Evolutionary conservation across 2,797 vertebrate genomes (phyloP), one percentile per base, ranked within the genome.

Genomic region (Sebastes kiyomatsui): DNA sequence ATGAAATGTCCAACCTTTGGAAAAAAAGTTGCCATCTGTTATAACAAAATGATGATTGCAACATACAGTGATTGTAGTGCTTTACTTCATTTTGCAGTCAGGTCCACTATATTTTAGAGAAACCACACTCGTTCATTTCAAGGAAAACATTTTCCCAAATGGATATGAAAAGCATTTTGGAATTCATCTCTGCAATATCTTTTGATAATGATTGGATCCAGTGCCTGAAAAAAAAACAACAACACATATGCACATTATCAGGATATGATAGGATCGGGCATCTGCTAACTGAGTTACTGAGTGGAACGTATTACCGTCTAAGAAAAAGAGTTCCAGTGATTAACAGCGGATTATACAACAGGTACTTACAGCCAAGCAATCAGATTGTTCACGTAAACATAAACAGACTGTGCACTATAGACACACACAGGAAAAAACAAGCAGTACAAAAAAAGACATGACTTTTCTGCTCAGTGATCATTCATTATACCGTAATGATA

Each of bases 291-390:
- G 49, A 65, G 78, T 75, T 67, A 81, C 69, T 67, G 67, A 80
- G 73, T 82, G 79, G 86, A 87, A 88, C 75, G 30, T 77, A 77
- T 85, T 83, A 70, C 55, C 5, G 1, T 70, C 55, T 58, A 30
- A 77, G 60, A 75, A 74, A 77, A 85, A 60, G 52, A 71, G 52
- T 77, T 88, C 49, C 79, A 74, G 66, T 79, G 66, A 84, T 79
- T 79, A 87, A 81, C 62, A 62, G 49, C 18, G 66, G 71, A 71
- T 84, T 85, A 70, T 79, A 76, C 83, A 81, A 85, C 73, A 75
- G 67, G 30, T 58, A 60, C 67, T 75, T 82, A 72, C 42, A 81
- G 73, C 68, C 80, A 81, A 81, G 64, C 58, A 58, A 75, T 83
- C 56, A 10, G 30, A 72, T 75, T 58, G 76, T 68, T 69, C 27